Evolutionary conservation across 1,140 invertebrate genomes (phyloP).

Genomic region (Eriocheir sinensis): DNA sequence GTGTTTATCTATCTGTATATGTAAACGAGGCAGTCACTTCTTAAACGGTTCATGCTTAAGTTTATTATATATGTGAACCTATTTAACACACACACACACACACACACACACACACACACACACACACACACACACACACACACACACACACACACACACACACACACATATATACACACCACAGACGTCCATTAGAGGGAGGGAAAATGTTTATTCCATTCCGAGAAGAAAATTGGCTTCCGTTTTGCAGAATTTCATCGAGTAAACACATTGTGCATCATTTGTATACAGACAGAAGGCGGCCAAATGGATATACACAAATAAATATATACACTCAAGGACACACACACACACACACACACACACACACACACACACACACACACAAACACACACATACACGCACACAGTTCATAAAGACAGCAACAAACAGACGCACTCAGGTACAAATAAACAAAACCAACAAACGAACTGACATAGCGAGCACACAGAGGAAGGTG

Average conservation of each 20-base stretch:
- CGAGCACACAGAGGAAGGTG: not conserved
- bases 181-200: not conserved
- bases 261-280: not conserved
- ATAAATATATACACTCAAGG: not conserved
- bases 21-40: no score
- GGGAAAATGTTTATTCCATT: not conserved
- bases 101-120: not conserved
- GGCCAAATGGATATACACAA: not conserved
- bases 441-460: conserved; percentile 25
- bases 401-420: not conserved
- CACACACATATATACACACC: not conserved
- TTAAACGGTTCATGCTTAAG: no score
- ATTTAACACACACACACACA: not conserved
- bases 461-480: not conserved
- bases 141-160: conserved; percentile 11
- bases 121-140: not conserved
- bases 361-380: conserved; percentile 42
- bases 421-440: not conserved
- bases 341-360: not conserved
- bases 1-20: no score
- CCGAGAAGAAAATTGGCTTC: not conserved
- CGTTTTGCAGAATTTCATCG: conserved; percentile 24
- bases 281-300: not conserved
- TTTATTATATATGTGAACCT: no score
- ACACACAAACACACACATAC: conserved; percentile 44